These are phyloP conservation scores for Staurois parvus DNA, from an alignment of 2,797 vertebrate species.

Conservation along the genomic window DNA sequence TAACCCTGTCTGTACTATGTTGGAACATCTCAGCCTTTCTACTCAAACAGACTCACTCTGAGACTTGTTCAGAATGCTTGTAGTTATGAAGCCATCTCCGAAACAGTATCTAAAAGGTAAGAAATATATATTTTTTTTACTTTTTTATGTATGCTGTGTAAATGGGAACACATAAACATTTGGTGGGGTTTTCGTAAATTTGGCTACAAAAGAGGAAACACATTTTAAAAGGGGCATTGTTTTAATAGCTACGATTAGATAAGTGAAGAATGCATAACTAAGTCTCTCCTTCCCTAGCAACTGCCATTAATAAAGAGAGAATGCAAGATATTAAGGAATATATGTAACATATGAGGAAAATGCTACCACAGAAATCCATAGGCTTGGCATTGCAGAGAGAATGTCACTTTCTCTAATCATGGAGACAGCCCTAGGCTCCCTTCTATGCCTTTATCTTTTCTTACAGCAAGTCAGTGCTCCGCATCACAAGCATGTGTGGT, in stretches of 20 bases:
- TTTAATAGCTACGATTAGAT: not conserved
- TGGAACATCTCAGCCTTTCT: too few relatives aligned
- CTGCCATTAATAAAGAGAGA: not conserved
- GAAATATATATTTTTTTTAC: too few relatives aligned
- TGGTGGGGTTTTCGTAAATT: too few relatives aligned
- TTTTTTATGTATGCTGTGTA: too few relatives aligned
- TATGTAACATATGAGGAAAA: not conserved
- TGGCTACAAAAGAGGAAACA: too few relatives aligned
- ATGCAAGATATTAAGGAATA: not conserved
- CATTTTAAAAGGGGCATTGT: not conserved
- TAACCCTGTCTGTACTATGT: too few relatives aligned
- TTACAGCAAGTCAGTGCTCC: not conserved
- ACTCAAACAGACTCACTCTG: too few relatives aligned
- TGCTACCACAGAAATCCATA: not conserved
- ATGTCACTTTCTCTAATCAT: not conserved
- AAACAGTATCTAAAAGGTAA: too few relatives aligned
- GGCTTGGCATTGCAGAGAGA: not conserved
- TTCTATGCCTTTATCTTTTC: not conserved
- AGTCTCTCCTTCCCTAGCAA: not conserved
- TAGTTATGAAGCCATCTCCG: too few relatives aligned
- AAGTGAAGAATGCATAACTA: not conserved
- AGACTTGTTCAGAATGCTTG: too few relatives aligned
- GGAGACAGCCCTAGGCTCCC: not conserved
- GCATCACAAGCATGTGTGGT: not conserved
- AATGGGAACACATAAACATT: too few relatives aligned